Percentiles rank a stretch among this genome's conserved stretches.
phyloP scores from a whole-genome alignment of 2,113 vertebrate species.

The Petromus typicus region DNA sequence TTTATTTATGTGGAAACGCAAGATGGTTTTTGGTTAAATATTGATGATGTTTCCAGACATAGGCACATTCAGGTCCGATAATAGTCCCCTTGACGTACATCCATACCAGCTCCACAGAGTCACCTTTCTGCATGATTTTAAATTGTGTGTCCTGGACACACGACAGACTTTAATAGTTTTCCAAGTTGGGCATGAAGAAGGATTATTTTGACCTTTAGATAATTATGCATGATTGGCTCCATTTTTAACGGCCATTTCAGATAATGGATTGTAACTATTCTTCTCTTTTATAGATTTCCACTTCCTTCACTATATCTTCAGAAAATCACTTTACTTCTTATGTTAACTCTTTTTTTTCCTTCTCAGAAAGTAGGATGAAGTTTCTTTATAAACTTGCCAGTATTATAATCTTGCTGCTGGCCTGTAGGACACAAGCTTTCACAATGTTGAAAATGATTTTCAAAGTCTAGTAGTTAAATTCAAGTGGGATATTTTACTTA shows the following conservation, averaged over 20 bases:
- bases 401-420: not conserved
- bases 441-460: not conserved
- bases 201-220: constrained; percentile 34
- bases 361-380: not conserved
- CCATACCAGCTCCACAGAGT: not conserved
- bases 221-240: not conserved
- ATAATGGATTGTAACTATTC: not conserved
- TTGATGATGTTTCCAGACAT: not conserved
- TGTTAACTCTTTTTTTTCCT: not conserved
- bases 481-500: constrained; percentile 19
- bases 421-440: not conserved
- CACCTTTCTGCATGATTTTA: not conserved
- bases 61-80: not conserved
- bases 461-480: not conserved
- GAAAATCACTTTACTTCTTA: not conserved
- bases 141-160: not conserved
- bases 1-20: not conserved
- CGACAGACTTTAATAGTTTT: not conserved
- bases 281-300: not conserved
- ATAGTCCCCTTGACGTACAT: not conserved
- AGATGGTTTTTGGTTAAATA: not conserved
- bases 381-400: not conserved
- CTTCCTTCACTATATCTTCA: not conserved
- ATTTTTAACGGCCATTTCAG: constrained; percentile 18
- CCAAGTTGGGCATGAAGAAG: not conserved